Percentiles rank a stretch among this genome's conserved stretches.
Evolutionary conservation across 1,140 invertebrate genomes (phyloP).

Genomic region (Wiebesia pumilae): DNA sequence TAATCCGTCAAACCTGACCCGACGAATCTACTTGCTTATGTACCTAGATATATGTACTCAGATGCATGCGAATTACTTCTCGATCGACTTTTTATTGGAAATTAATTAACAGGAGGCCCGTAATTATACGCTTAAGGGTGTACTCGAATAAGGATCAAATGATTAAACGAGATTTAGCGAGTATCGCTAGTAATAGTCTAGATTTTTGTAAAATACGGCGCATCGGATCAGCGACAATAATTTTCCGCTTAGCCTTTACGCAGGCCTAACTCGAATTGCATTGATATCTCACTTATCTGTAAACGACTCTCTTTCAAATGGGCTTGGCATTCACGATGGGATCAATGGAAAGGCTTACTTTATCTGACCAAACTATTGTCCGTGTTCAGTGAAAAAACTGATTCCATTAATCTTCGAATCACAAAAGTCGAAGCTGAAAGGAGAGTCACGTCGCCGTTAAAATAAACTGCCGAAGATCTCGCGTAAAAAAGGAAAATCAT

Average conservation of each 20-base stretch:
- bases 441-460: not conserved
- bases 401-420: conserved; percentile 39
- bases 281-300: conserved; percentile 29
- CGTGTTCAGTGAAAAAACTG: conserved; percentile 1
- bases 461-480: conserved; percentile 36
- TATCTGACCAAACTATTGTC: conserved; percentile 39
- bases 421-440: conserved; percentile 35
- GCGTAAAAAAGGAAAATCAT: not conserved
- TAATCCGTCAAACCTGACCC: not conserved
- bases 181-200: not conserved
- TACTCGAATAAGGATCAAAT: not conserved
- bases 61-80: no score
- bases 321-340: not conserved
- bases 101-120: not conserved
- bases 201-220: not conserved
- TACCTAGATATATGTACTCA: no score
- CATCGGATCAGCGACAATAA: conserved; percentile 8
- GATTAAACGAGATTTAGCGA: not conserved
- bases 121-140: not conserved
- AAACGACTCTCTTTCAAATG: conserved; percentile 20
- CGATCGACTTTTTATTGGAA: not conserved
- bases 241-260: not conserved
- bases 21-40: not conserved
- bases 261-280: not conserved
- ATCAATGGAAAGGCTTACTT: conserved; percentile 47